Evolutionary conservation across 2,888 invertebrate species (phyloP).

Genomic region (Asteroscopus sphinx): DNA sequence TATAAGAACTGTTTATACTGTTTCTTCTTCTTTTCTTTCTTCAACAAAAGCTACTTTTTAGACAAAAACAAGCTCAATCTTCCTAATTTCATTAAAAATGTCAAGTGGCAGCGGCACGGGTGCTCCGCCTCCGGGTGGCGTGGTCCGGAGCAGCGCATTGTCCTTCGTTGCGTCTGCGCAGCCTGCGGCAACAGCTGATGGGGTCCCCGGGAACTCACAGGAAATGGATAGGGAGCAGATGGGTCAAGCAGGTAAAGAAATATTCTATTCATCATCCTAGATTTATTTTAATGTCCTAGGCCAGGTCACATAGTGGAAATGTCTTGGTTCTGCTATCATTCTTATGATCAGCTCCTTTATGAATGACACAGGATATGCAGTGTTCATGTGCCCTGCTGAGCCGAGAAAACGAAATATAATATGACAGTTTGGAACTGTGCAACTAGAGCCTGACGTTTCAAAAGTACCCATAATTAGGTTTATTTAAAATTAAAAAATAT

Average conservation of each 20-base stretch:
- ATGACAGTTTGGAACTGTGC: too few relatives aligned
- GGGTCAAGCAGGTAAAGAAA: conserved; percentile 66
- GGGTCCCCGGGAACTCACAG: conserved; percentile 48
- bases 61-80: conserved; percentile 2
- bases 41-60: conserved; percentile 11
- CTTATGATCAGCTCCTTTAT: too few relatives aligned
- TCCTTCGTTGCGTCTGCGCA: conserved; percentile 81
- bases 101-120: conserved; percentile 65
- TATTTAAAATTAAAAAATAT: too few relatives aligned
- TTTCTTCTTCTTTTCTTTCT: not conserved
- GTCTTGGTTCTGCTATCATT: too few relatives aligned
- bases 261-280: conserved; percentile 1
- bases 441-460: too few relatives aligned
- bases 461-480: too few relatives aligned
- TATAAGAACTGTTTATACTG: too few relatives aligned
- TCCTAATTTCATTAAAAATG: conserved; percentile 57
- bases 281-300: not conserved
- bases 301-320: too few relatives aligned
- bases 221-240: conserved; percentile 65
- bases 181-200: conserved; percentile 60
- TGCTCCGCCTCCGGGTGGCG: conserved; percentile 67
- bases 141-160: conserved; percentile 79
- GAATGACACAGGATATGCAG: too few relatives aligned
- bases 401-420: too few relatives aligned
- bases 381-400: too few relatives aligned